Conservation (phyloP, 2,888 invertebrate genomes). For the Apodemia duryi region DNA sequence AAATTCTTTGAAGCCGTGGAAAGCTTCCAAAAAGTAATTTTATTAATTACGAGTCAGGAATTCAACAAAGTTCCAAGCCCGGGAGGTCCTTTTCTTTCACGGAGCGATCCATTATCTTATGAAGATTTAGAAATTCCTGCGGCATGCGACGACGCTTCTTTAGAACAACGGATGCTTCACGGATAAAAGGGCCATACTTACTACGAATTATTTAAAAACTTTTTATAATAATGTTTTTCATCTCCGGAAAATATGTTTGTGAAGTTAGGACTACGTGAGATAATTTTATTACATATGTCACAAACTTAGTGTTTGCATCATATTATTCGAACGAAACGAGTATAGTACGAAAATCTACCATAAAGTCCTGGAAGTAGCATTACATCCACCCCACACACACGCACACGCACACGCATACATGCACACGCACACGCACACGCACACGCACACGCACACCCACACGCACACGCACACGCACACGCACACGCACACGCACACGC, state of each 20-base stretch:
- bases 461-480: too few species aligned
- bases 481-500: too few species aligned
- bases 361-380: too few species aligned
- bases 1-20: conserved; percentile 78
- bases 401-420: too few species aligned
- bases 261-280: neutral
- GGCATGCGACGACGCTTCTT: conserved; percentile 47
- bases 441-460: too few species aligned
- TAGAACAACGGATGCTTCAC: conserved; percentile 33
- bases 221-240: conserved; percentile 27
- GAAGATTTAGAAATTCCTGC: conserved; percentile 77
- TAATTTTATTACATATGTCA: neutral
- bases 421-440: too few species aligned
- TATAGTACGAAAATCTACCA: too few species aligned
- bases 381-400: too few species aligned
- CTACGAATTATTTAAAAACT: conserved; percentile 25
- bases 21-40: conserved; percentile 79
- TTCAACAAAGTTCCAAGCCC: conserved; percentile 74
- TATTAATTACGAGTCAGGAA: conserved; percentile 80
- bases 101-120: conserved; percentile 77
- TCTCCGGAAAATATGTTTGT: conserved; percentile 15
- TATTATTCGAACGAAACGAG: too few species aligned
- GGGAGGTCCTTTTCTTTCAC: conserved; percentile 73
- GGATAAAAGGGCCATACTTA: conserved; percentile 29
- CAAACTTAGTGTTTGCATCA: too few species aligned